Evolutionary conservation across 2,797 vertebrate genomes (phyloP), one percentile per base, ranked within the genome.

Genomic region (Salmo trutta): DNA sequence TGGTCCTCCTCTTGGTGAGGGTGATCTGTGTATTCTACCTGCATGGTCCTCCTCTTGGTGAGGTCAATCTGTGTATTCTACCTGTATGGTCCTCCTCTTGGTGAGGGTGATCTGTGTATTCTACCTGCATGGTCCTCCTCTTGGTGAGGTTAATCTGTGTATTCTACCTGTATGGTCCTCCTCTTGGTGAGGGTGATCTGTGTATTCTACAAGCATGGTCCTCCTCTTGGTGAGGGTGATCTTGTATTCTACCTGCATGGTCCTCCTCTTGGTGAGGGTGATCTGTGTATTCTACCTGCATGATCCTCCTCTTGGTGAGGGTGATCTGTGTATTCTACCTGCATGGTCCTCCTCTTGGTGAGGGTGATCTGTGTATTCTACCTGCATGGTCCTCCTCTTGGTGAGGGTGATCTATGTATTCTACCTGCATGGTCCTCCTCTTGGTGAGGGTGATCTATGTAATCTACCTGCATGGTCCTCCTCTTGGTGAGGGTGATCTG

Each of bases 71-170:
- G 75, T 21, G 51, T 16, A 4, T 21, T 33, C 79, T 94, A 98
- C 97, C 97, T 99, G 96, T 97, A 99, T 99, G 74, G 95, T 94
- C 83, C 97, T 96, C 87, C 98, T 96, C 88, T 98, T 99, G 64
- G 94, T 95, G 71, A 98, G 93, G 0, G 96, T 98, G 78, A 98
- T 92, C 89, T 96, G 75, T 21, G 65, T 15, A 7, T n/a, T 33
- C 79, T 94, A 98, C 97, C 97, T 99, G 96, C 97, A 99, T 99
- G 74, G 95, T 94, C 83, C 97, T 96, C 87, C 98, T 96, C 88
- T 98, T 99, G 64, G 94, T 95, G 71, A 98, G 93, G 0, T 96
- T 98, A 78, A 98, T 92, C 90, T 96, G 75, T 21, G 65, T 16
- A 15, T 21, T 33, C 79, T 94, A 98, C 97, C 97, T 99, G 96